A percentile compares a stretch with the other conserved stretches of the same genome.
Conservation (phyloP, 2,113 vertebrate genomes). For the Corythoichthys intestinalis region DNA sequence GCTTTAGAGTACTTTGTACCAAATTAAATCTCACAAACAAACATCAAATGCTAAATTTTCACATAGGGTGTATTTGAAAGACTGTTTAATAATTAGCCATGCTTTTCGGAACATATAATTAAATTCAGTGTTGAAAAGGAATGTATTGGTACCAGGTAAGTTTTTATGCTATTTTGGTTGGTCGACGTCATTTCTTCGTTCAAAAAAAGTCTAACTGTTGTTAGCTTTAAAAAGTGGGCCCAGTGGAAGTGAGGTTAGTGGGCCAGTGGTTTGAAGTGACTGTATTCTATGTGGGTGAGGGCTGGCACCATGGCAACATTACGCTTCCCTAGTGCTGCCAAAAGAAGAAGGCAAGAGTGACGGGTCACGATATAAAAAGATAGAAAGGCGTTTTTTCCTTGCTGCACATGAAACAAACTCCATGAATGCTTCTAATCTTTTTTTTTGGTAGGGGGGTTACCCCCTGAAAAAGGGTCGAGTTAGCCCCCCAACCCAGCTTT, state of each 20-base stretch:
- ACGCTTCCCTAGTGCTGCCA: constrained; percentile 62
- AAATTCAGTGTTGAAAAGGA: too few species aligned
- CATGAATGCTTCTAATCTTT: constrained; percentile 76
- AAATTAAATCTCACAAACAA: too few species aligned
- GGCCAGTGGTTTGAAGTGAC: constrained; percentile 49
- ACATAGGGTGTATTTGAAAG: too few species aligned
- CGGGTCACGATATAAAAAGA: constrained; percentile 62
- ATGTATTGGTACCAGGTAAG: too few species aligned
- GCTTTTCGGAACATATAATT: too few species aligned
- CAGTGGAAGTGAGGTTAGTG: constrained; percentile 44
- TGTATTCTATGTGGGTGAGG: constrained; percentile 39
- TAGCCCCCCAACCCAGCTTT: constrained; percentile 51
- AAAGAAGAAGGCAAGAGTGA: constrained; percentile 66
- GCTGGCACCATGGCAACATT: constrained; percentile 64
- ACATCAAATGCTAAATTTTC: too few species aligned
- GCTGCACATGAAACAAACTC: constrained; percentile 73
- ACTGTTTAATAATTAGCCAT: too few species aligned
- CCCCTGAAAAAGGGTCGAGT: constrained; percentile 68
- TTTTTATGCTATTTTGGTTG: too few species aligned
- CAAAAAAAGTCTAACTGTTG: constrained; percentile 2
- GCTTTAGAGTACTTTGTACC: too few species aligned
- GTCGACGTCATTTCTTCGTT: neutral
- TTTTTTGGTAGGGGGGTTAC: constrained; percentile 58
- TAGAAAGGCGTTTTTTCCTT: constrained; percentile 62
- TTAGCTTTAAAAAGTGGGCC: constrained; percentile 10